Percentiles rank a stretch among this genome's conserved stretches.
These are phyloP conservation scores for Oryctolagus cuniculus DNA, from an alignment of 2,113 vertebrate genomes.

Conservation along the genomic window mOryCun1.1 NC_091440.1:76327001-76327500, in stretches of 20 bases:
- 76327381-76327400: constrained; percentile 98
- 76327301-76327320: too few relatives aligned
- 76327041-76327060: constrained; percentile 90
- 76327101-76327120: constrained; percentile 95
- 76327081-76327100: constrained; percentile 96
- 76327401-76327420: constrained; percentile 97
- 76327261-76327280: too few relatives aligned
- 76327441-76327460: too few relatives aligned
- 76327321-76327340: constrained; percentile 92
- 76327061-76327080: constrained; percentile 97
- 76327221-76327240: too few relatives aligned
- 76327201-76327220: too few relatives aligned
- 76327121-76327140: constrained; percentile 96
- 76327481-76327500: too few relatives aligned
- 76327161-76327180: constrained; percentile 97
- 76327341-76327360: constrained; percentile 98
- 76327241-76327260: too few relatives aligned
- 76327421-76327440: constrained; percentile 96
- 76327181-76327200: constrained; percentile 79
- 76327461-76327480: too few relatives aligned
- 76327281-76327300: constrained; percentile 64
- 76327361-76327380: constrained; percentile 98
- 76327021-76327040: constrained; percentile 90
- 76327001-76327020: constrained; percentile 86
- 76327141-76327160: constrained; percentile 99